phyloP scores from a whole-genome alignment of 2,113 vertebrate genomes.

The Malurus elegans region DNA sequence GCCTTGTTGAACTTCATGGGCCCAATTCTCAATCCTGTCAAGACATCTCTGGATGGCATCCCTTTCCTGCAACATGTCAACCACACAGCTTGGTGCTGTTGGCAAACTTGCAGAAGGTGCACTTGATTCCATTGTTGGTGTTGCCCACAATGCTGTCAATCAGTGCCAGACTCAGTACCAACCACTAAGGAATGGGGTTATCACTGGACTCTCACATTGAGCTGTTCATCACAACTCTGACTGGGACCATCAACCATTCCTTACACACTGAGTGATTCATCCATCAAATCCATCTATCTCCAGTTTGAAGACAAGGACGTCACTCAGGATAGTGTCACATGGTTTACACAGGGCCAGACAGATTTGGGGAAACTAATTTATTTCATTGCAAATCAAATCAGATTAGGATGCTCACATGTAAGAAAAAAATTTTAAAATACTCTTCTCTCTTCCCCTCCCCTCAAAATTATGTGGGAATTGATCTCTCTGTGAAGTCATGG shows the following conservation, averaged over 20 bases:
- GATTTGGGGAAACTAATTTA: background rate
- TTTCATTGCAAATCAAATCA: background rate
- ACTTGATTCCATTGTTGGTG: background rate
- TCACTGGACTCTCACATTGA: background rate
- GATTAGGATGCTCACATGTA: background rate
- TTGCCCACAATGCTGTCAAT: background rate
- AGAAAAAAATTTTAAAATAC: background rate
- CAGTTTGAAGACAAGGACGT: background rate
- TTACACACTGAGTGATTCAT: background rate
- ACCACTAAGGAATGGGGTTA: background rate
- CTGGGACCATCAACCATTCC: background rate
- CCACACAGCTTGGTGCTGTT: background rate
- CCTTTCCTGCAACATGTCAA: background rate
- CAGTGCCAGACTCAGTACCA: no score
- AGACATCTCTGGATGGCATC: background rate
- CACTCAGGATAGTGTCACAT: background rate
- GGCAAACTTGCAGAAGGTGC: background rate
- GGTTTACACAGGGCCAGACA: background rate
- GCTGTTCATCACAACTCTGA: background rate
- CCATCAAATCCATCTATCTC: background rate
- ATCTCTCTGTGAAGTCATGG: background rate
- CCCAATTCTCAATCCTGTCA: background rate
- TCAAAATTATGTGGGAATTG: background rate
- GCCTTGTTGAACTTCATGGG: background rate
- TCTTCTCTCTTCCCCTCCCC: rapidly evolving